Percentiles rank a stretch among this genome's conserved stretches.
These are phyloP conservation scores for Antheraea pernyi DNA, from an alignment of 1,140 invertebrate genomes.

Conservation along the genomic window DNA sequence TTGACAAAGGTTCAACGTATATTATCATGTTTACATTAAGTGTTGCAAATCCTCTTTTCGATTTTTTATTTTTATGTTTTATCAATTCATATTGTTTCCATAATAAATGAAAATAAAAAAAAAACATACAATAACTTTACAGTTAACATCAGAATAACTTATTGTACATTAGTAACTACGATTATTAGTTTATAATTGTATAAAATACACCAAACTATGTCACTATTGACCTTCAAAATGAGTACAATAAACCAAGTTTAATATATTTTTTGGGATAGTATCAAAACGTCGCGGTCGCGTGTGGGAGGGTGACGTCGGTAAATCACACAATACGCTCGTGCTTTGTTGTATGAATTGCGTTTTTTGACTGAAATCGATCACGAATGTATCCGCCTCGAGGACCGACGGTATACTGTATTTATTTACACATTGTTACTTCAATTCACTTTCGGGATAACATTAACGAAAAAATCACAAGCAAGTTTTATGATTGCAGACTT, in stretches of 20 bases:
- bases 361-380: constrained; percentile 74
- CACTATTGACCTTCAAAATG: background rate
- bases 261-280: constrained; percentile 32
- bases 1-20: too few relatives aligned
- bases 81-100: too few relatives aligned
- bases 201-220: background rate
- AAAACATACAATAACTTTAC: too few relatives aligned
- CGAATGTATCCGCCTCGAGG: constrained; percentile 44
- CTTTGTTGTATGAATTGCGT: constrained; percentile 71
- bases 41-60: too few relatives aligned
- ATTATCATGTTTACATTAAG: too few relatives aligned
- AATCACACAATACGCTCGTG: constrained; percentile 64
- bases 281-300: constrained; percentile 40
- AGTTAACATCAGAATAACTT: too few relatives aligned
- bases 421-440: constrained; percentile 60
- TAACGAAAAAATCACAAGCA: background rate
- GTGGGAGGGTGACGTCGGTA: constrained; percentile 43
- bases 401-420: constrained; percentile 57
- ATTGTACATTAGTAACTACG: too few relatives aligned
- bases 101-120: too few relatives aligned
- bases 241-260: background rate
- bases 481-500: background rate
- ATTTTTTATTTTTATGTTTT: too few relatives aligned
- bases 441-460: background rate
- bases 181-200: too few relatives aligned